Evolutionary conservation across 2,888 invertebrate species (phyloP).

Genomic region (Aporophyla nigra): DNA sequence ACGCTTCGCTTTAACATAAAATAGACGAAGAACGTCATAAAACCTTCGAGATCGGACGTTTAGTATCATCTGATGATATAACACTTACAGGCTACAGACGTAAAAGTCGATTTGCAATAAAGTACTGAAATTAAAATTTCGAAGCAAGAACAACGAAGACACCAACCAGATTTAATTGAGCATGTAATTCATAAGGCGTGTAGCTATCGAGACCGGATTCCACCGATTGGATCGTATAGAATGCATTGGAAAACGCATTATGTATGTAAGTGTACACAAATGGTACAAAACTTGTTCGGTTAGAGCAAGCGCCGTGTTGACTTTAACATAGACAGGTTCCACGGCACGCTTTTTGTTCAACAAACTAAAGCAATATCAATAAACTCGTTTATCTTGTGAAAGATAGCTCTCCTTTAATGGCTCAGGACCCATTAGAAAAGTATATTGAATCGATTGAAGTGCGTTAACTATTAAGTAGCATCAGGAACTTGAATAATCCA

Average conservation of each 20-base stretch:
- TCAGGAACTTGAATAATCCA: conserved; percentile 22
- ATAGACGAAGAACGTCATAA: conserved; percentile 67
- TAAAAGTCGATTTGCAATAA: conserved; percentile 37
- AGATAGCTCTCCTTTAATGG: conserved; percentile 80
- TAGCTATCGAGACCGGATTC: conserved; percentile 75
- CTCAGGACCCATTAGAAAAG: conserved; percentile 72
- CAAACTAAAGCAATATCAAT: conserved; percentile 80
- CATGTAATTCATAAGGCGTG: conserved; percentile 68
- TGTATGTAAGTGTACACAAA: conserved; percentile 73
- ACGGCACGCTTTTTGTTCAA: conserved; percentile 75
- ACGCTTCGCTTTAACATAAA: conserved; percentile 65
- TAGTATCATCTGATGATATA: conserved; percentile 31
- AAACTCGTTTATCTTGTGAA: conserved; percentile 81
- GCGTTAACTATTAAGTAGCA: conserved; percentile 47
- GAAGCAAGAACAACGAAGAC: conserved; percentile 47
- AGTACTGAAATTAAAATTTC: conserved; percentile 25
- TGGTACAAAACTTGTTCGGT: conserved; percentile 82
- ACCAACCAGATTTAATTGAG: conserved; percentile 65
- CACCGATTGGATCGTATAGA: conserved; percentile 76
- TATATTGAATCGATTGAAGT: conserved; percentile 49
- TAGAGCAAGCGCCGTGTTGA: conserved; percentile 77
- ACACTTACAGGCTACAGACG: conserved; percentile 28
- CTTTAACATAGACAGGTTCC: conserved; percentile 81
- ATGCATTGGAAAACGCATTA: conserved; percentile 82
- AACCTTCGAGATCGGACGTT: conserved; percentile 63